Percentiles rank a stretch among this genome's conserved stretches.
Evolutionary conservation across 2,113 vertebrate genomes (phyloP).

Genomic region (Galemys pyrenaicus): DNA sequence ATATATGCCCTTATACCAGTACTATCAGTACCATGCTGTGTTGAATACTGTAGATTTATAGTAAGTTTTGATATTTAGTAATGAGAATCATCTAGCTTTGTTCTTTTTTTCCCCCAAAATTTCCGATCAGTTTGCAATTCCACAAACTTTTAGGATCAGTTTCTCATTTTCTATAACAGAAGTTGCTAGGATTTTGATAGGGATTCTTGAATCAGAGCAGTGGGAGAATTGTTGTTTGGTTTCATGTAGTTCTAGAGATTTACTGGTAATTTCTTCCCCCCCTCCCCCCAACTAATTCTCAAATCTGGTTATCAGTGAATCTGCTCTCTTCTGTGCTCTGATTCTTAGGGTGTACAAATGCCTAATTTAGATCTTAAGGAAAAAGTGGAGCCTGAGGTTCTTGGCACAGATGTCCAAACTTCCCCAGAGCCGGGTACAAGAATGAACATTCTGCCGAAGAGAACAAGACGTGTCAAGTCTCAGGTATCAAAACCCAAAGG

Average conservation of each 20-base stretch:
- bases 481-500: conserved; percentile 81
- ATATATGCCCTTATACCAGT: not conserved
- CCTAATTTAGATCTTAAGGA: conserved; percentile 87
- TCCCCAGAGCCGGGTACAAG: conserved; percentile 85
- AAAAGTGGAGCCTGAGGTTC: conserved; percentile 86
- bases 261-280: conserved; percentile 47
- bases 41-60: not conserved
- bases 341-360: conserved; percentile 87
- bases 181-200: conserved; percentile 37
- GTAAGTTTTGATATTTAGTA: not conserved
- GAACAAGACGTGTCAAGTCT: conserved; percentile 88
- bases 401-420: conserved; percentile 83
- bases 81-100: not conserved
- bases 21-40: not conserved
- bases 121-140: conserved; percentile 49
- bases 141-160: conserved; percentile 9
- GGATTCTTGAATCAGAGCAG: conserved; percentile 19
- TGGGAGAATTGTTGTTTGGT: not conserved
- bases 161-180: conserved; percentile 42
- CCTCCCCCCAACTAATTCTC: conserved; percentile 46
- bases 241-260: conserved; percentile 48
- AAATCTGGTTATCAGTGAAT: conserved; percentile 42
- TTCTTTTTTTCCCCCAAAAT: not conserved
- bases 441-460: conserved; percentile 86
- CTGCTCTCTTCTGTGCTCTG: conserved; percentile 77